Evolutionary conservation across 2,888 invertebrate genomes (phyloP), one percentile per base, ranked within the genome.

Genomic region (Amaurobius ferox): DNA sequence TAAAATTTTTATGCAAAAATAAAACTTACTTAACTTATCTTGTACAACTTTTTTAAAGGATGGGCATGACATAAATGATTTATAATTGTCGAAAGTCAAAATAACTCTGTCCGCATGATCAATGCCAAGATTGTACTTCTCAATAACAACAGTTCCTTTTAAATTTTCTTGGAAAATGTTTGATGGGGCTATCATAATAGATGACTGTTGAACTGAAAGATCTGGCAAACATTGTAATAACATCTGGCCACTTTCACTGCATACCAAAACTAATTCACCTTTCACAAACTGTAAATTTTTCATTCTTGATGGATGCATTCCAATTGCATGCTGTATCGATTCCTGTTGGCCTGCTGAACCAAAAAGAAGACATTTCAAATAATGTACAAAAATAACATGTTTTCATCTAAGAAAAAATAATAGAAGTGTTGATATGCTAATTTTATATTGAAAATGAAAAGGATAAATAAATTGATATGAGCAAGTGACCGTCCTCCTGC

Each of bases 11-110:
- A n/a, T n/a, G n/a, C n/a, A n/a, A n/a, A n/a, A n/a, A n/a, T n/a
- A n/a, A 9, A 55, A 55, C n/a, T 29, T 73, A 79, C 79, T 73
- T 40, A 79, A 35, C 23, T 67, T 26, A 19, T 19, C n/a, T n/a
- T 35, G 66, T 13, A 79, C 19, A 30, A 39, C 48, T 7, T 0
- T 7, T 13, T 64, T 66, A 19, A 79, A 79, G 16, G 13, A 5
- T 35, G 66, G 19, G 2, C 28, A 28, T 35, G 66, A 19, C 66
- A 48, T 66, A 39, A 72, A 35, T 19, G 26, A 9, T n/a, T 62
- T 55, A 67, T 28, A 48, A n/a, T 73, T 26, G 13, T 26, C 13
- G 35, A 35, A 35, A 2, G 19, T 72, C 3, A 79, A 19, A 55
- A 67, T 26, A 13, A 79, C 19, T 39, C 28, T 67, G 39, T 79